These are phyloP conservation scores for Cephus pygmeus DNA, from an alignment of 2,888 invertebrate species.

Conservation along the genomic window DNA sequence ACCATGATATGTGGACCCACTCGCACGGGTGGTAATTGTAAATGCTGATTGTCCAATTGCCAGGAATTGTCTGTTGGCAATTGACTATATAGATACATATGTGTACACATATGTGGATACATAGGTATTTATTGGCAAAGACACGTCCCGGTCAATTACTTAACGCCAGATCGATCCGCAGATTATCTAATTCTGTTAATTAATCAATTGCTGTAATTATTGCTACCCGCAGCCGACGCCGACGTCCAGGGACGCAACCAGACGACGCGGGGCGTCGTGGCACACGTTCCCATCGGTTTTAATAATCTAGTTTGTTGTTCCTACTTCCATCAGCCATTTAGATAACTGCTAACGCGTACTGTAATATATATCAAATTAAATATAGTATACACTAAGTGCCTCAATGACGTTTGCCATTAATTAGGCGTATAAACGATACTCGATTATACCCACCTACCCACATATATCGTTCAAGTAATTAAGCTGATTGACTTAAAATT, in stretches of 20 bases:
- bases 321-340: slow-evolving; percentile 17
- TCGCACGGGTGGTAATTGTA: slow-evolving; percentile 16
- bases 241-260: neutral
- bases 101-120: slow-evolving; percentile 6
- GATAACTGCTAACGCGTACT: too few species aligned
- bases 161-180: slow-evolving; percentile 38
- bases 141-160: slow-evolving; percentile 32
- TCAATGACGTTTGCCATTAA: slow-evolving; percentile 36
- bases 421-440: slow-evolving; percentile 18
- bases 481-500: neutral
- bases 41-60: slow-evolving; percentile 51
- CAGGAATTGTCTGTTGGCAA: slow-evolving; percentile 33
- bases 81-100: slow-evolving; percentile 25
- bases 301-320: slow-evolving; percentile 39
- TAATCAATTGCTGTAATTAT: slow-evolving; percentile 60
- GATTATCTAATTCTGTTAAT: slow-evolving; percentile 62
- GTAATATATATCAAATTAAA: too few species aligned
- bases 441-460: too few species aligned
- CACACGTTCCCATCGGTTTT: slow-evolving; percentile 28
- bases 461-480: too few species aligned
- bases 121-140: slow-evolving; percentile 17
- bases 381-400: slow-evolving; percentile 13
- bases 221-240: slow-evolving; percentile 35
- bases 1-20: too few species aligned
- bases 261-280: neutral